phyloP scores from a whole-genome alignment of 2,888 invertebrate genomes.

The Drosophila neonasuta region DNA sequence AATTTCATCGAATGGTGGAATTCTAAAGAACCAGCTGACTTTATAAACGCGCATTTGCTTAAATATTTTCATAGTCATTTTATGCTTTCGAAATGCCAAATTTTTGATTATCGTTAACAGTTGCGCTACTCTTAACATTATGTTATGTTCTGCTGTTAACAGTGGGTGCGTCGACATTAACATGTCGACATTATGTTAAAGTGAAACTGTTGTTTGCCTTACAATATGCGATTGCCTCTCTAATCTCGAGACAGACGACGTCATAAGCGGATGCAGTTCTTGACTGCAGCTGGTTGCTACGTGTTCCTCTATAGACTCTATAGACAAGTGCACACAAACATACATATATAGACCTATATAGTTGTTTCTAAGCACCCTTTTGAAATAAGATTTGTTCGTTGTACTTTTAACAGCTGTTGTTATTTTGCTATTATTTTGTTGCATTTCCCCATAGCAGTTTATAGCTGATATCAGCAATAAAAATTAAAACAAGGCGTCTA shows the following conservation, averaged over 20 bases:
- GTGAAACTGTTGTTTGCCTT: not conserved
- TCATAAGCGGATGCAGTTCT: constrained; percentile 52
- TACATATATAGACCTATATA: constrained; percentile 2
- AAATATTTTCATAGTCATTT: too few species aligned
- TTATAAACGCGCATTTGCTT: not conserved
- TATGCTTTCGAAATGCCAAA: too few species aligned
- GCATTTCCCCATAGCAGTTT: constrained; percentile 49
- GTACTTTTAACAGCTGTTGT: constrained; percentile 43
- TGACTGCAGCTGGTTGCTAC: constrained; percentile 40
- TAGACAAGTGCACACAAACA: too few species aligned
- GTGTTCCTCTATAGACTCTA: constrained; percentile 18
- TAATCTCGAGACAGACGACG: constrained; percentile 25
- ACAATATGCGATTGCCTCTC: constrained; percentile 1
- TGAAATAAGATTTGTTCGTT: constrained; percentile 39
- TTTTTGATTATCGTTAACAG: not conserved
- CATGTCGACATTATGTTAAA: not conserved
- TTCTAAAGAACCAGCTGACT: not conserved
- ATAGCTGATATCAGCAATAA: constrained; percentile 54
- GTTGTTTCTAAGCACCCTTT: constrained; percentile 45
- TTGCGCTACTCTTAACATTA: not conserved
- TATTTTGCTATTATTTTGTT: constrained; percentile 33
- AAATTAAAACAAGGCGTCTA: constrained; percentile 44
- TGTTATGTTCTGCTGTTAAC: not conserved
- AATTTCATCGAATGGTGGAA: not conserved
- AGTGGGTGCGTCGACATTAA: not conserved